These are phyloP conservation scores for Cottus gobio DNA, from an alignment of 2,113 vertebrate species.

Conservation along the genomic window DNA sequence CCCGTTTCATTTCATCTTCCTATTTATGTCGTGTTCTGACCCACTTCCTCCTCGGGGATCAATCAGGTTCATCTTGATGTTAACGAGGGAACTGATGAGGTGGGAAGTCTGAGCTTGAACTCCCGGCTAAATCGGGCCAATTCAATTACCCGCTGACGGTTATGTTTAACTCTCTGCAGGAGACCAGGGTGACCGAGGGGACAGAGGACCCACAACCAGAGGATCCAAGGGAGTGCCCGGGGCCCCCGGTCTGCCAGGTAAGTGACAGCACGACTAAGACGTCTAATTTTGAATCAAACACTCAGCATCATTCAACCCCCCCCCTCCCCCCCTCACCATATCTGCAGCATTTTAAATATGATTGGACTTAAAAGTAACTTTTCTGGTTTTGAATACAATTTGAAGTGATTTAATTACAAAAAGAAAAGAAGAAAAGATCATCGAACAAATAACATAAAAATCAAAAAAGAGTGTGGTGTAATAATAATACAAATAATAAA, in stretches of 20 bases:
- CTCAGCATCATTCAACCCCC: no score
- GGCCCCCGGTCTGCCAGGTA: conserved; percentile 92
- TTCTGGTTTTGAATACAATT: no score
- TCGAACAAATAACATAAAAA: no score
- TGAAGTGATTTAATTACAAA: no score
- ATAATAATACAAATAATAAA: no score
- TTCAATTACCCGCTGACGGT: conserved; percentile 15
- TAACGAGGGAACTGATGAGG: conserved; percentile 17
- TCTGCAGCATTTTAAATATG: not conserved
- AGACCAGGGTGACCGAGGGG: conserved; percentile 93
- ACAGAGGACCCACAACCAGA: conserved; percentile 88
- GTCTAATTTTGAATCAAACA: no score
- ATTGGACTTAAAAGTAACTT: no score
- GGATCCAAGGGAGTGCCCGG: conserved; percentile 91
- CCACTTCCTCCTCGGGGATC: not conserved
- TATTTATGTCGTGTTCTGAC: not conserved
- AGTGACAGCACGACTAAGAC: not conserved
- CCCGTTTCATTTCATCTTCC: not conserved
- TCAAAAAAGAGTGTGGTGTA: no score
- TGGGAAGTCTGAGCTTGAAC: conserved; percentile 21
- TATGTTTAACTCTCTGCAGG: conserved; percentile 77
- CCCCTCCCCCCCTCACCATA: no score
- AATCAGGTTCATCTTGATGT: not conserved
- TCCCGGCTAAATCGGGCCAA: not conserved
- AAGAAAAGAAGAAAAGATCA: no score